A percentile compares a stretch with the other conserved stretches of the same genome.
Conservation (phyloP, 2,113 vertebrate species). For the Hymenochirus boettgeri region DNA sequence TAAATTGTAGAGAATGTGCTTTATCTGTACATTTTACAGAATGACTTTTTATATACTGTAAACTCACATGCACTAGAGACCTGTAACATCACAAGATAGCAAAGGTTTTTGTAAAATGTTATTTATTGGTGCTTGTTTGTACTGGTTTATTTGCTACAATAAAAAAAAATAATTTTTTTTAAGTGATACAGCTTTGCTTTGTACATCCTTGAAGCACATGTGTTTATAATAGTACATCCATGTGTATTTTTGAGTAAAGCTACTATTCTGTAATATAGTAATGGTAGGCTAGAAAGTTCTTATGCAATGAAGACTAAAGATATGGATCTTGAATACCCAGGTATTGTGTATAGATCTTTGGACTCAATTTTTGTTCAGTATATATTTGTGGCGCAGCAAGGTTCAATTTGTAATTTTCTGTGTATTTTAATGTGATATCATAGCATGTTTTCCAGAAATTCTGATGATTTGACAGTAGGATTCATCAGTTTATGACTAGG, state of each 20-base stretch:
- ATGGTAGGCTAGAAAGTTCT: slow-evolving; percentile 66
- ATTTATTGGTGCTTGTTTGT: slow-evolving; percentile 77
- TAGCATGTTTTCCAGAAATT: slow-evolving; percentile 33
- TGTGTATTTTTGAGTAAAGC: slow-evolving; percentile 60
- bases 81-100: slow-evolving; percentile 58
- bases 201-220: slow-evolving; percentile 61
- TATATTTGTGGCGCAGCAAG: slow-evolving; percentile 48
- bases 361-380: slow-evolving; percentile 58
- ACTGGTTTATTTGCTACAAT: slow-evolving; percentile 56
- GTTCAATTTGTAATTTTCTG: slow-evolving; percentile 44
- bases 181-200: slow-evolving; percentile 34
- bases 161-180: slow-evolving; percentile 30
- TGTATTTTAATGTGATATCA: slow-evolving; percentile 38
- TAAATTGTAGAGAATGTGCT: slow-evolving; percentile 72
- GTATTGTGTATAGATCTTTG: slow-evolving; percentile 73
- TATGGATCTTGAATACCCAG: slow-evolving; percentile 69
- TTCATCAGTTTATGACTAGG: slow-evolving; percentile 32
- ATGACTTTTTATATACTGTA: slow-evolving; percentile 56
- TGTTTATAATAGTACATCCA: slow-evolving; percentile 66
- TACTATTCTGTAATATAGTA: slow-evolving; percentile 57
- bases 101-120: slow-evolving; percentile 67
- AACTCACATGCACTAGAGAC: slow-evolving; percentile 66
- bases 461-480: slow-evolving; percentile 24
- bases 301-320: slow-evolving; percentile 78
- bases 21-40: slow-evolving; percentile 62